Evolutionary conservation across 2,888 invertebrate species (phyloP), one percentile per base, ranked within the genome.

Genomic region (Aproaerema taeniolella): DNA sequence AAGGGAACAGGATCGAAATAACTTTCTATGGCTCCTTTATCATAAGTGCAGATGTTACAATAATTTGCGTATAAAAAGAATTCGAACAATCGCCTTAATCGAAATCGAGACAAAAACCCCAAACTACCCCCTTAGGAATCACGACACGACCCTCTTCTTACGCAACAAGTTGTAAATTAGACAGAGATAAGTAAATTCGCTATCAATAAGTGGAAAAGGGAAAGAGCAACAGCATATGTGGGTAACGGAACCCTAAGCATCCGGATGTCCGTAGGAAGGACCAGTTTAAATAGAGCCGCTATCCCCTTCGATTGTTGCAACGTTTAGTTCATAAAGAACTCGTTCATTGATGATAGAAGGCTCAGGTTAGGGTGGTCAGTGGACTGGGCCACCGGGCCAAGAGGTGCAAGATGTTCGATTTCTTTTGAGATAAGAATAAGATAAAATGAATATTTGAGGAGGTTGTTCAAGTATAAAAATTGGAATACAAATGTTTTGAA

Each of bases 341-440:
- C 42, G 41, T 59, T 58, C 51, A 59, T 59, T 62, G 56, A 66
- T 48, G 49, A 33, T 35, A 45, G 32, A 33, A 39, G 47, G 64
- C 47, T 65, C 67, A 43, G 15, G n/a, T 16, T 43, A 29, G 12
- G 20, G n/a, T 68, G 69, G 69, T 39, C 30, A 15, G 36, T 57
- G 51, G 53, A 80, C 52, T 81, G 67, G 69, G 82, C 69, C 73
- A 82, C 65, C 66, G 67, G 81, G 76, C 57, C 70, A 70, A 53
- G 24, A 36, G 38, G 36, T 35, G 36, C 25, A 25, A 26, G 25
- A 25, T 13, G 15, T 14, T 12, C 29, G 33, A 30, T 26, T 17
- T n/a, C n/a, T n/a, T 20, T 28, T 31, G 13, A 34, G 41, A 34
- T 29, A 31, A 20, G 24, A 25, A 25, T 13, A 20, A n/a, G n/a